Evolutionary conservation across 1,140 invertebrate species (phyloP), one percentile per base, ranked within the genome.

Genomic region (Pinna nobilis): DNA sequence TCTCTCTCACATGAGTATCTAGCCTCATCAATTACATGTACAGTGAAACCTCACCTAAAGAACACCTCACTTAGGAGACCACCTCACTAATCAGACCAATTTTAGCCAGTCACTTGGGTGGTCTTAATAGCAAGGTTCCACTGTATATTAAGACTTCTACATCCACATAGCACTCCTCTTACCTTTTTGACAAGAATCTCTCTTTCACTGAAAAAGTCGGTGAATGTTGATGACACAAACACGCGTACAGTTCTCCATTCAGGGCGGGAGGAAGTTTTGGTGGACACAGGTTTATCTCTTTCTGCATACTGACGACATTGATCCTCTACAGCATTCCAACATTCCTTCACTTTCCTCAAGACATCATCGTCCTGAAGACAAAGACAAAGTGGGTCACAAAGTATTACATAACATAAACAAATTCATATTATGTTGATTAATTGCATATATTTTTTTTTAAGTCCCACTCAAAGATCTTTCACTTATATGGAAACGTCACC

Each of bases 141-240:
- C n/a, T n/a, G n/a, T n/a, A n/a, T n/a, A n/a, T n/a, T 78, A 89
- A 89, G 18, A 88, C 86, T 86, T 88, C 39, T 39, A 41, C n/a
- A 25, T 13, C n/a, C 69, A 18, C 15, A 59, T 33, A 4, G 1
- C 30, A 4, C 6, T 59, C 30, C 30, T 35, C 37, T 60, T 77
- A 89, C 88, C 82, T 87, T 85, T 82, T 88, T 89, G 6, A 89
- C 87, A 5, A 89, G 74, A 39, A 86, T 67, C 77, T 89, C 87
- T 71, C 88, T 81, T 76, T 89, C 88, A 76, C 80, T 84, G 71
- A 84, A 86, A 63, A 88, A 88, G 73, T 89, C 88, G 51, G 81
- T 86, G 69, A 89, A 89, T 60, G 88, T 89, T 60, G 87, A 88
- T 9, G 88, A 89, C 1, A 89, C 87, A 82, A 89, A 89, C 9